Percentiles rank a stretch among this genome's conserved stretches.
Evolutionary conservation across 2,888 invertebrate genomes (phyloP).

Genomic region (Aphodius granarius): DNA sequence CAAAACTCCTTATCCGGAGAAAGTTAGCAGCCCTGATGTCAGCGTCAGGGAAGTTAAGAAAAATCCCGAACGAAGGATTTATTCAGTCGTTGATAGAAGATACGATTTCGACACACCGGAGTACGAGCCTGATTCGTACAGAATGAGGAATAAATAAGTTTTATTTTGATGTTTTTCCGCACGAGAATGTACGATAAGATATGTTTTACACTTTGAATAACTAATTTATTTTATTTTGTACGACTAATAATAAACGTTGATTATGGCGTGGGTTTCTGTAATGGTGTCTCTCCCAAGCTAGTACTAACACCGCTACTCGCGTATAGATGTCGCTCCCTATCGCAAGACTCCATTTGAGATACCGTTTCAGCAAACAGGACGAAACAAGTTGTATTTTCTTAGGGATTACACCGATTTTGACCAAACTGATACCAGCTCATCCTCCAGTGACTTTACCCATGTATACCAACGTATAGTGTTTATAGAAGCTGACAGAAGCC

Average conservation of each 20-base stretch:
- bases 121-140: not conserved
- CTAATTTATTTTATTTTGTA: not conserved
- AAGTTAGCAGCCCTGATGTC: slow-evolving; percentile 49
- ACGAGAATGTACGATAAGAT: too few species aligned
- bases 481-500: too few species aligned
- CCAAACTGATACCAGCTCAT: too few species aligned
- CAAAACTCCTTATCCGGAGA: slow-evolving; percentile 44
- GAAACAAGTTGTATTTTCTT: too few species aligned
- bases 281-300: not conserved
- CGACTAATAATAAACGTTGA: not conserved
- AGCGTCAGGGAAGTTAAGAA: slow-evolving; percentile 50
- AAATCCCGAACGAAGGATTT: slow-evolving; percentile 51
- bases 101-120: slow-evolving; percentile 30
- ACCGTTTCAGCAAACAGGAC: too few species aligned
- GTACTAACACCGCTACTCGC: not conserved
- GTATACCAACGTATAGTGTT: too few species aligned
- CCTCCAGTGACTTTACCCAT: too few species aligned
- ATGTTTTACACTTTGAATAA: too few species aligned
- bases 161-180: not conserved
- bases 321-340: not conserved
- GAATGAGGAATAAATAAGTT: not conserved
- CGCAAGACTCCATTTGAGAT: too few species aligned
- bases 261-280: not conserved
- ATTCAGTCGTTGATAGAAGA: slow-evolving; percentile 47
- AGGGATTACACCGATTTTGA: too few species aligned